Evolutionary conservation across 2,888 invertebrate genomes (phyloP).

Genomic region (Prosopocoilus inquinatus): DNA sequence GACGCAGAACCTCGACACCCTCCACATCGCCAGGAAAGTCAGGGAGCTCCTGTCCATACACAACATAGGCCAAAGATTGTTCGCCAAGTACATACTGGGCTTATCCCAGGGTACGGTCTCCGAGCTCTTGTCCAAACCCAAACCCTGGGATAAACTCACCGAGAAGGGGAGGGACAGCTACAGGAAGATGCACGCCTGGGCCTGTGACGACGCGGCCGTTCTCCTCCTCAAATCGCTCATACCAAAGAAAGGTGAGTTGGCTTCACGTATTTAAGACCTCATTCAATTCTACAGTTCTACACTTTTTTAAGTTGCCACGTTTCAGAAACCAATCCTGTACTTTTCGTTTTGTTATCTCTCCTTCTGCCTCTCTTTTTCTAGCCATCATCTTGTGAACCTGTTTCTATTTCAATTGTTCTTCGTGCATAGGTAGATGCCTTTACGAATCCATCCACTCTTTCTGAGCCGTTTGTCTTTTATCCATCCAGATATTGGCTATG

Average conservation of each 20-base stretch:
- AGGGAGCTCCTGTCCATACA: slow-evolving; percentile 92
- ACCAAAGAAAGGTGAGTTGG: slow-evolving; percentile 90
- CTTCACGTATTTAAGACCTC: neutral
- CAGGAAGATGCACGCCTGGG: slow-evolving; percentile 99
- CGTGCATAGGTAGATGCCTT: no score
- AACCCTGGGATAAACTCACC: slow-evolving; percentile 99
- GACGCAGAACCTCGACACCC: slow-evolving; percentile 90
- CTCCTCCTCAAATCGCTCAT: slow-evolving; percentile 96
- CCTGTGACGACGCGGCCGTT: slow-evolving; percentile 95
- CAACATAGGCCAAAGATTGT: slow-evolving; percentile 97
- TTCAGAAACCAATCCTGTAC: no score
- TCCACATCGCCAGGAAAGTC: slow-evolving; percentile 89
- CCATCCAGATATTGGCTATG: no score
- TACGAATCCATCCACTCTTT: no score
- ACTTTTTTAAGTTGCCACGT: no score
- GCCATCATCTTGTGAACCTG: no score
- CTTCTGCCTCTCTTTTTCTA: no score
- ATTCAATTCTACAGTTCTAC: no score
- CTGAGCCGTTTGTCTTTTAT: no score
- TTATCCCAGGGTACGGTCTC: slow-evolving; percentile 97
- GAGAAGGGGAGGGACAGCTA: slow-evolving; percentile 99
- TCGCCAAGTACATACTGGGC: slow-evolving; percentile 97
- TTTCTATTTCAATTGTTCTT: no score
- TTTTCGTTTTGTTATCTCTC: no score
- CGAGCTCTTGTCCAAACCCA: slow-evolving; percentile 96